Evolutionary conservation across 2,888 invertebrate species (phyloP).

Genomic region (Xestia c-nigrum): DNA sequence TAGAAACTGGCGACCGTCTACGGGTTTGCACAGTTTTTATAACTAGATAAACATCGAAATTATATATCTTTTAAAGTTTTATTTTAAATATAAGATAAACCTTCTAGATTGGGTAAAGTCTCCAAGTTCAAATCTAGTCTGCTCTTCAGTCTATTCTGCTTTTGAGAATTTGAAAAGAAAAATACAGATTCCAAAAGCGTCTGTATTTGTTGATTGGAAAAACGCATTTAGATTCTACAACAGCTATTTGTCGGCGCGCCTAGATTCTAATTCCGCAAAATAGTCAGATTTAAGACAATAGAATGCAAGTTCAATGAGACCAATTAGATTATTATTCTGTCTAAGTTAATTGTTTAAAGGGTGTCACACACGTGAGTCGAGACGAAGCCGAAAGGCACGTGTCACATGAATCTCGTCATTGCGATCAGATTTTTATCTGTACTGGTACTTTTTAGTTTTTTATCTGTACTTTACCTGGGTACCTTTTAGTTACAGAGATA

Average conservation of each 20-base stretch:
- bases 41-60: background rate
- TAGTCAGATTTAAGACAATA: background rate
- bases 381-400: no score
- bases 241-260: background rate
- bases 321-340: background rate
- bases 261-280: background rate
- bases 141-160: no score
- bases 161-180: background rate
- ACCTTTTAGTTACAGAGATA: no score
- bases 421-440: no score
- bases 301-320: background rate
- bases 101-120: background rate
- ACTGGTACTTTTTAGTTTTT: no score
- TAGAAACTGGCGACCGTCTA: background rate
- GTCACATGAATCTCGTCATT: no score
- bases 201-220: background rate
- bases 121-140: background rate
- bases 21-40: background rate
- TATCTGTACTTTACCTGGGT: no score
- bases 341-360: background rate
- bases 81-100: background rate
- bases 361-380: background rate
- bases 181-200: background rate
- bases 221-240: background rate
- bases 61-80: background rate